Conservation (phyloP, 2,888 invertebrate species). For the Drosophila affinis region DNA sequence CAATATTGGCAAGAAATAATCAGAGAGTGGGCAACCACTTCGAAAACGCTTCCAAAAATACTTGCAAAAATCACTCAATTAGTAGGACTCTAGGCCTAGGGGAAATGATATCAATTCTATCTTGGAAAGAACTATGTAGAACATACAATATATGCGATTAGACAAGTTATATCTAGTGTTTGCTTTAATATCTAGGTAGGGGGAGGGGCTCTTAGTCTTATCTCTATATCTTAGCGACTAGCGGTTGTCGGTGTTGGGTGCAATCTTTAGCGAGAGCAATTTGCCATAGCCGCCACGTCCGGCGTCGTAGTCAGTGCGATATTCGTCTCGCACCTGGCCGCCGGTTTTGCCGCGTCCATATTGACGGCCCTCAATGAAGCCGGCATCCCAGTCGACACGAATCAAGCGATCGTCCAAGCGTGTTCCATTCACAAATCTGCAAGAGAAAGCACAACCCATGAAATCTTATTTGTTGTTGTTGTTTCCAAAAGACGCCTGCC, state of each 20-base stretch:
- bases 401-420: conserved; percentile 98
- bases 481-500: conserved; percentile 12
- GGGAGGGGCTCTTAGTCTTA: conserved; percentile 22
- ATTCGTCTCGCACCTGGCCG: conserved; percentile 99
- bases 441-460: not conserved
- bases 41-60: conserved; percentile 19
- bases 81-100: conserved; percentile 24
- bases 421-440: conserved; percentile 96
- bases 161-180: conserved; percentile 42
- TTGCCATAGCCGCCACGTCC: conserved; percentile 99
- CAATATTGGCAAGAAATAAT: conserved; percentile 82
- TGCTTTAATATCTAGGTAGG: conserved; percentile 56
- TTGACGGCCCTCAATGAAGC: conserved; percentile 98
- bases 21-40: conserved; percentile 5
- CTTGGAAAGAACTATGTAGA: conserved; percentile 51
- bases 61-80: conserved; percentile 18
- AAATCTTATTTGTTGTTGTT: not conserved
- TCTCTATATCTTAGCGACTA: conserved; percentile 31
- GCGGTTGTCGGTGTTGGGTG: conserved; percentile 86
- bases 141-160: conserved; percentile 52
- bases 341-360: conserved; percentile 99
- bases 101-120: conserved; percentile 51
- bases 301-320: conserved; percentile 97
- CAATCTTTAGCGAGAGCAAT: conserved; percentile 93
- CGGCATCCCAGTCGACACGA: conserved; percentile 99